A percentile compares a stretch with the other conserved stretches of the same genome.
Conservation (phyloP, 2,888 invertebrate genomes). For the Chymomyza amoena region DNA sequence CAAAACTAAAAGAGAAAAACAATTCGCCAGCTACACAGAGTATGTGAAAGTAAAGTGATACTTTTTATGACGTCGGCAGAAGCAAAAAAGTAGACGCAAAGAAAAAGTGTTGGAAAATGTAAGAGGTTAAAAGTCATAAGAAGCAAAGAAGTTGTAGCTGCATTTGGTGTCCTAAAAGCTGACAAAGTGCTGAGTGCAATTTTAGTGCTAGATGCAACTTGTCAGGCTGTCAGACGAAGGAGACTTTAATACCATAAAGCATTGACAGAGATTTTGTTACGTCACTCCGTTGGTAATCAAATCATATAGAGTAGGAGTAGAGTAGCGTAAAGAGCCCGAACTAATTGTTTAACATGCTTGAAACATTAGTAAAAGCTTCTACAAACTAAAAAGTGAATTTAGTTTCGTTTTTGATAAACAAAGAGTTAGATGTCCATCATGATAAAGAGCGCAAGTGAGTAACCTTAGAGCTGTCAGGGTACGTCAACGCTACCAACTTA, state of each 20-base stretch:
- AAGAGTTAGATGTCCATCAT: background rate
- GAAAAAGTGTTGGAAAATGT: constrained; percentile 8
- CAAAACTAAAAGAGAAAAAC: background rate
- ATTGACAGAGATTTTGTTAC: background rate
- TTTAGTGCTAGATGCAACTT: constrained; percentile 9
- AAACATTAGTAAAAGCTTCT: background rate
- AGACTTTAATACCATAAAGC: background rate
- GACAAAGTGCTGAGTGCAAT: constrained; percentile 73
- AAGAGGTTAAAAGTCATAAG: constrained; percentile 5
- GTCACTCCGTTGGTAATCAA: background rate
- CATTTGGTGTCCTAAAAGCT: constrained; percentile 63
- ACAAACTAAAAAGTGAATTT: background rate
- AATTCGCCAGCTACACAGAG: background rate
- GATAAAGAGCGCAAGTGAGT: background rate
- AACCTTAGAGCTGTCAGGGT: background rate
- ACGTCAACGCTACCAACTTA: background rate
- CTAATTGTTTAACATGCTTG: background rate
- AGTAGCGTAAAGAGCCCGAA: background rate
- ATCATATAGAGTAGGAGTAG: background rate
- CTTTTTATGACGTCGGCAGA: constrained; percentile 51
- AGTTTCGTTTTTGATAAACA: background rate
- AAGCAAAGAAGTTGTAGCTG: constrained; percentile 56
- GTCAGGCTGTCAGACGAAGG: constrained; percentile 29
- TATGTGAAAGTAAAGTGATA: constrained; percentile 46
- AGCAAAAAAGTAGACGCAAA: constrained; percentile 15